phyloP scores from a whole-genome alignment of 2,113 vertebrate genomes.

The Electrona antarctica region DNA sequence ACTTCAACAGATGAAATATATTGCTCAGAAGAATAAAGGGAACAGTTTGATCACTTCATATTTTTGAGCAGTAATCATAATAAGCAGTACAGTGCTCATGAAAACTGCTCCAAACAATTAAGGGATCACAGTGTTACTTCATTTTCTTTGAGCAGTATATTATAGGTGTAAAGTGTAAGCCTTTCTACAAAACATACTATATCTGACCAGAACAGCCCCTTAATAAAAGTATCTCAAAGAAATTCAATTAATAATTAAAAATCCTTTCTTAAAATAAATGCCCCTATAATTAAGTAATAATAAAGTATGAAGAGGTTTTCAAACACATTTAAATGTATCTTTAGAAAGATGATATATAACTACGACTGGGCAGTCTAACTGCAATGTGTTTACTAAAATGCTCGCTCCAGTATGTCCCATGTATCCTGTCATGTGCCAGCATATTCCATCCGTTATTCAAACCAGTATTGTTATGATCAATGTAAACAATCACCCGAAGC shows the following conservation, averaged over 20 bases:
- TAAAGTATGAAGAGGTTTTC: constrained; percentile 14
- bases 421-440: constrained; percentile 20
- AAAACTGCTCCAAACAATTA: no score
- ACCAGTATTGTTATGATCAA: constrained; percentile 7
- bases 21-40: no score
- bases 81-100: no score
- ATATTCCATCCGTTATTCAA: constrained; percentile 20
- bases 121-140: no score
- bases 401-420: constrained; percentile 16
- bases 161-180: no score
- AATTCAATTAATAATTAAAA: constrained; percentile 24
- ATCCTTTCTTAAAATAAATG: constrained; percentile 6
- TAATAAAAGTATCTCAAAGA: constrained; percentile 14
- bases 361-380: constrained; percentile 13
- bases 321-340: constrained; percentile 22
- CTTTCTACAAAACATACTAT: no score
- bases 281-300: neutral
- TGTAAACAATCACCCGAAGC: constrained; percentile 5
- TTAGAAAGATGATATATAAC: constrained; percentile 1
- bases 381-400: constrained; percentile 11
- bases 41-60: no score
- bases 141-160: no score
- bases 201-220: no score
- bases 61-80: no score
- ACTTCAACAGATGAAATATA: no score